A percentile compares a stretch with the other conserved stretches of the same genome.
Conservation (phyloP, 2,113 vertebrate species). For the Pluvianellus socialis region DNA sequence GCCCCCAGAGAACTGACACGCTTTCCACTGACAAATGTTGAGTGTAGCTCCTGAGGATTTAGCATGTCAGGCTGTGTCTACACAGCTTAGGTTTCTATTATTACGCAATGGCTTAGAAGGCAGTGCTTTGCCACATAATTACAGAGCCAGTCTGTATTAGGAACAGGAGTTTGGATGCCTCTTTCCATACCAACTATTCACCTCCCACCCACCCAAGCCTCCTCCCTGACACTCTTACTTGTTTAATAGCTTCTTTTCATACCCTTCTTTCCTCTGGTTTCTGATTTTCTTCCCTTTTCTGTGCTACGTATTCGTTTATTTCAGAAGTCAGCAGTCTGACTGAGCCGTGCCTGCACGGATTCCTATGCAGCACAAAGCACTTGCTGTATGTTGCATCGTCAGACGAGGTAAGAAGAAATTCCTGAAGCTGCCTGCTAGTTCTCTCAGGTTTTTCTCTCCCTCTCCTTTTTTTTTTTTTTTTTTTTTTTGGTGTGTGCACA, state of each 20-base stretch:
- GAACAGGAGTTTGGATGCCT: not conserved
- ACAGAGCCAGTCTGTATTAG: slow-evolving; percentile 38
- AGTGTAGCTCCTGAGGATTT: slow-evolving; percentile 70
- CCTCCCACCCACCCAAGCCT: not conserved
- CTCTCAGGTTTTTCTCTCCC: not conserved
- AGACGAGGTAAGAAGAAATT: slow-evolving; percentile 62
- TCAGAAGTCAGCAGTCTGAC: not conserved
- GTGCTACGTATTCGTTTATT: not conserved
- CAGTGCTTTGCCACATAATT: slow-evolving; percentile 46
- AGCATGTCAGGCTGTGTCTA: slow-evolving; percentile 61
- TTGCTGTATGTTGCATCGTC: slow-evolving; percentile 9
- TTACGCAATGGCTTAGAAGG: slow-evolving; percentile 67
- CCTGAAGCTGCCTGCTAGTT: slow-evolving; percentile 45
- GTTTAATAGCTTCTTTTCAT: not conserved
- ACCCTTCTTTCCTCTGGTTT: not conserved
- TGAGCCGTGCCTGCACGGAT: not conserved
- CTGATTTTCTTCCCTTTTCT: not conserved
- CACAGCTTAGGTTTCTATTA: slow-evolving; percentile 71
- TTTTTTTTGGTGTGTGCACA: not conserved
- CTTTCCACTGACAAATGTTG: slow-evolving; percentile 49
- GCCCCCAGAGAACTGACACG: slow-evolving; percentile 33
- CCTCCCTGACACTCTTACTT: not conserved
- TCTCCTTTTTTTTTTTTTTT: not conserved
- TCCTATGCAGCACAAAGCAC: slow-evolving; percentile 20
- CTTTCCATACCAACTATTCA: not conserved